Base-by-base conservation (phyloP, 2,888 invertebrate species). In the Dryobotodes eremita region DNA sequence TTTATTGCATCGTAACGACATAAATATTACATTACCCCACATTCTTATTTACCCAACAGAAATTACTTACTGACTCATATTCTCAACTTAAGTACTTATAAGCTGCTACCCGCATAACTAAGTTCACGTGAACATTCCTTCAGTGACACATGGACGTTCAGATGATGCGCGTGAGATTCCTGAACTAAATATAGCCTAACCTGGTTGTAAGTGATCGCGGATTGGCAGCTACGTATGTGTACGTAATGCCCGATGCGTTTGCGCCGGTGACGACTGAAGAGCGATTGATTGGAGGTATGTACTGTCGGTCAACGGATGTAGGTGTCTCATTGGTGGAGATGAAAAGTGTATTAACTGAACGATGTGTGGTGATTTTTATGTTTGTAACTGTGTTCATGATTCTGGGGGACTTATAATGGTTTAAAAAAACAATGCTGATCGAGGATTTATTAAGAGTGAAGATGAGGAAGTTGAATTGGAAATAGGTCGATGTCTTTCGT, bases 111-210 rank as follows among this genome's bases (percentile, higher is more conserved):
- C 53, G 64, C 62, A 74, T 48, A 36, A 26, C 61, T 42, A 65
- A 61, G 31, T 80, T 55, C 80, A 76, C 73, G 61, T 74, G 80
- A 85, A 62, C 80, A 84, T 87, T 82, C 73, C 76, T 75, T 0
- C 36, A 71, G 26, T 86, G 84, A 87, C 80, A 83, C 78, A 80
- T 48, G 71, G 57, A 77, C 77, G 59, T 80, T 57, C 77, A 81
- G 78, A 86, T 76, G 79, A 80, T 66, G 64, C 64, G 82, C 72
- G 77, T 72, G 59, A 84, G 87, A 90, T 90, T 89, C 90, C 89
- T 64, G 57, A 46, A 77, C 88, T 93, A 93, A 91, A 90, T 90
- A 89, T 93, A 93, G 87, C 73, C 55, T 85, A 89, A 88, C 83
- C 85, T 83, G 90, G 82, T 86, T 86, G 88, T 87, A 81, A 77